Conservation (phyloP, 1,140 invertebrate genomes). For the Drosophila parvula region DNA sequence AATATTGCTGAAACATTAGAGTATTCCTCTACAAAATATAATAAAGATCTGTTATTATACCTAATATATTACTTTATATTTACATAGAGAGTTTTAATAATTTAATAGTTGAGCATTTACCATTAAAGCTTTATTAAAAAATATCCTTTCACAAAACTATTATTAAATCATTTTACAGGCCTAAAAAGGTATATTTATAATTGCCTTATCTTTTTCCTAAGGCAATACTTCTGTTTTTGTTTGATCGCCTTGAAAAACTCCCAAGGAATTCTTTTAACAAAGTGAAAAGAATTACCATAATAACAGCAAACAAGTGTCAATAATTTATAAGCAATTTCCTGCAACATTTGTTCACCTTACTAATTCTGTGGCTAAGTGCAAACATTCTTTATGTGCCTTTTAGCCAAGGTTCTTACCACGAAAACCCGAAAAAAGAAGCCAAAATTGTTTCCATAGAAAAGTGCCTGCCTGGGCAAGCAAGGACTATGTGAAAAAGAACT, state of each 20-base stretch:
- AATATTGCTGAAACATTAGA: background rate
- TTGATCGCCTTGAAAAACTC: background rate
- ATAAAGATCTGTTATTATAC: background rate
- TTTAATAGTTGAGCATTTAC: no score
- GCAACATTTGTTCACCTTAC: constrained; percentile 10
- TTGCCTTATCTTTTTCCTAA: no score
- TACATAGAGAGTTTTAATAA: no score
- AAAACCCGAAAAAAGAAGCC: constrained; percentile 14
- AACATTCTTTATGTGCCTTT: constrained; percentile 22
- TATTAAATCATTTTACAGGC: background rate
- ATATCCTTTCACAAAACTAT: background rate
- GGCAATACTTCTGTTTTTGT: no score
- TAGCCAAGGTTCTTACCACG: background rate
- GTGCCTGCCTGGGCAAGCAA: constrained; percentile 6
- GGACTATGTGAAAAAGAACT: constrained; percentile 39
- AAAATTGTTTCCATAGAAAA: constrained; percentile 26
- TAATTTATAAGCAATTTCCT: constrained; percentile 29
- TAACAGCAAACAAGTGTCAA: constrained; percentile 10
- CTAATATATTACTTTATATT: no score
- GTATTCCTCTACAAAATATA: background rate
- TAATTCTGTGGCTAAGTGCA: constrained; percentile 27
- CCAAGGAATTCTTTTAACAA: no score
- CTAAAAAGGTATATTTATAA: background rate
- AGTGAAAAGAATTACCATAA: constrained; percentile 1
- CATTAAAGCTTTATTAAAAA: background rate